A percentile compares a stretch with the other conserved stretches of the same genome.
phyloP scores from a whole-genome alignment of 2,797 vertebrate genomes.

The Channallabes apus region DNA sequence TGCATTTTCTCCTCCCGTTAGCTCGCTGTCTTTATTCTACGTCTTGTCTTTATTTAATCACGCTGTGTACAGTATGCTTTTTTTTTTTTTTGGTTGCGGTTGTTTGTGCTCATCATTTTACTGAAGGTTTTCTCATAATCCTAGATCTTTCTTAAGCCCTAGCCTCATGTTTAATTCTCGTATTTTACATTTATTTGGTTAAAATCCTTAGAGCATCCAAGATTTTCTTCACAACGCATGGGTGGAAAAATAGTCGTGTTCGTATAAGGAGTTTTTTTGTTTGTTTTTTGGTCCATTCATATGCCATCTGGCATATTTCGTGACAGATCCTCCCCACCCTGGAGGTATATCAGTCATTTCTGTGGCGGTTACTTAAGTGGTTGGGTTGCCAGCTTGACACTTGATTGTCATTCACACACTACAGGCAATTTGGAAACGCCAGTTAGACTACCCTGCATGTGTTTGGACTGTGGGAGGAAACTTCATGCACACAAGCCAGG shows the following conservation, averaged over 20 bases:
- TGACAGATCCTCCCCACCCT: too few species aligned
- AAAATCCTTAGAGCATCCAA: neutral
- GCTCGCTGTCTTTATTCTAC: neutral
- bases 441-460: too few species aligned
- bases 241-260: neutral
- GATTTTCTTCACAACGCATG: neutral
- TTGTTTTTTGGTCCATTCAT: neutral
- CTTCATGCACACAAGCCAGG: too few species aligned
- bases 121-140: neutral
- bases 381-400: too few species aligned
- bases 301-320: too few species aligned
- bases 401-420: too few species aligned
- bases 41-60: neutral
- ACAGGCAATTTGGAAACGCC: too few species aligned
- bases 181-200: neutral
- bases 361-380: too few species aligned
- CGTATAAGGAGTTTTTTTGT: neutral
- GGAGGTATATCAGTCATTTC: too few species aligned
- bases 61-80: neutral
- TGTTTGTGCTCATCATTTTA: neutral
- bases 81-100: neutral
- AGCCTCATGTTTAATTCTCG: neutral
- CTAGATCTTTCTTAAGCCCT: neutral
- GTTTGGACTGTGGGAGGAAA: too few species aligned
- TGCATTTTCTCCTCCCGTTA: neutral